Percentiles rank a stretch among this genome's conserved stretches.
Evolutionary conservation across 2,113 vertebrate species (phyloP).

Genomic region (Pomatostomus ruficeps): DNA sequence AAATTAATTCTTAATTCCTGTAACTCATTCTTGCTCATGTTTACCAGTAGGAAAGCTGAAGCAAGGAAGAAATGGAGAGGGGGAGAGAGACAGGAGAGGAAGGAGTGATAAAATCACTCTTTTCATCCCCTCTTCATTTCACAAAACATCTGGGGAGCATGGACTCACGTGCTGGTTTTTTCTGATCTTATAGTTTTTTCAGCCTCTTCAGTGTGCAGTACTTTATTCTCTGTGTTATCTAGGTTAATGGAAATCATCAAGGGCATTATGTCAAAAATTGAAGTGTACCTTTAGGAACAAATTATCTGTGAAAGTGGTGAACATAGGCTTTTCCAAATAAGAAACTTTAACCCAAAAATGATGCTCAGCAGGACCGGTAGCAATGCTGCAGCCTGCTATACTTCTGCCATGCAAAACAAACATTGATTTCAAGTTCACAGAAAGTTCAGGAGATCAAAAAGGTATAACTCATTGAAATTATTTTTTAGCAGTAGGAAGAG

Average conservation of each 20-base stretch:
- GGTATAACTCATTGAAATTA: neutral
- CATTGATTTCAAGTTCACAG: neutral
- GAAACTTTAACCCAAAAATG: neutral
- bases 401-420: neutral
- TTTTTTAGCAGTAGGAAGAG: neutral
- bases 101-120: neutral
- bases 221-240: neutral
- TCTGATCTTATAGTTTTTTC: neutral
- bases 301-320: neutral
- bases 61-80: neutral
- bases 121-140: neutral
- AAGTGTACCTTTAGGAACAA: neutral
- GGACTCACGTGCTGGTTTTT: neutral
- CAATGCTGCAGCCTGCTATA: neutral
- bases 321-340: neutral
- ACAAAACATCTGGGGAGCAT: neutral
- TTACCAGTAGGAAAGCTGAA: neutral
- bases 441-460: neutral
- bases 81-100: neutral
- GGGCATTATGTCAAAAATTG: neutral
- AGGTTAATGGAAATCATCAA: neutral
- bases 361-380: neutral
- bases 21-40: neutral
- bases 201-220: neutral
- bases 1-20: neutral